Base-by-base conservation (phyloP, 2,797 vertebrate genomes). In the Monodelphis domestica region DNA sequence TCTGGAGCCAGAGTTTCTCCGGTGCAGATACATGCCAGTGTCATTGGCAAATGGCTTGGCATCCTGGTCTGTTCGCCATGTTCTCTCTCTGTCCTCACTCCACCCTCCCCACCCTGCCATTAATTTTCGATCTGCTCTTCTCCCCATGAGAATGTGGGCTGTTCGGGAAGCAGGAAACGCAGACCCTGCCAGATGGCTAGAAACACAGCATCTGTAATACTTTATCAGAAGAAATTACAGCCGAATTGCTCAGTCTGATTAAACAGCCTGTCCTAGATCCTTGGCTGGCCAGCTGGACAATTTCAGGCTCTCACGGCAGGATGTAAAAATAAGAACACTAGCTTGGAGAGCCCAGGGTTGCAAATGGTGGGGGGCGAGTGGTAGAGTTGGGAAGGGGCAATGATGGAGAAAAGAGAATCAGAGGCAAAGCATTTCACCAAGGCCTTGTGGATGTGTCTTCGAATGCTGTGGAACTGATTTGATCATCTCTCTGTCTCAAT, bases 211-310 rank as follows among this genome's bases (percentile, higher is more conserved):
- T 97, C 97, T 97, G 98, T 95, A 98, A 97, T 97, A 96, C 95
- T 97, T 96, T 94, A 97, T 97, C 97, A 94, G 97, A 96, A 97
- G 97, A 97, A 97, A 97, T 98, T 95, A 95, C 89, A 28, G 97
- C 96, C 15, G 53, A 96, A 92, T 95, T 30, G 59, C 92, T 59
- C 38, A 91, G 97, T 94, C 94, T 98, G 98, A 98, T 98, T 95
- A 94, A 98, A 96, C 5, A 92, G 91, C 96, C 97, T 57, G 96
- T 95, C 96, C 92, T 0, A 95, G 97, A 97, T 95, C 26, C 96
- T 89, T 54, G 1, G 12, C 0, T 2, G 91, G 97, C 95, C 97
- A 96, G 98, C 98, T 98, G 98, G 97, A 88, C 95, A 90, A 89
- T 28, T 94, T 97, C 97, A 93, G 45, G 93, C 95, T 94, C 63